These are phyloP conservation scores for Dendrolimus houi DNA, from an alignment of 2,888 invertebrate species.

Conservation along the genomic window DNA sequence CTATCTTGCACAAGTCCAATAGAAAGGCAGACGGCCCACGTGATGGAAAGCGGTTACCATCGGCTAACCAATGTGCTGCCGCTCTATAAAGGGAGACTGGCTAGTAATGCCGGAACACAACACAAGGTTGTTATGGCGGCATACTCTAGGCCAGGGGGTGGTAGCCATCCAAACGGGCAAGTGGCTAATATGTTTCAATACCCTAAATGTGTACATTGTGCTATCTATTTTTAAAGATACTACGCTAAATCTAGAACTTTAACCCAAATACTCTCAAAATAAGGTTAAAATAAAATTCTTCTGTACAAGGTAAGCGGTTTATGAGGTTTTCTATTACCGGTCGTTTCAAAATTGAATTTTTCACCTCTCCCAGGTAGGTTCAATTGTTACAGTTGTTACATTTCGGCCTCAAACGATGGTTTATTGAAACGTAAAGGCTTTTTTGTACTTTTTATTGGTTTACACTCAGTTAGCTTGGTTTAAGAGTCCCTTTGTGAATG, in stretches of 20 bases:
- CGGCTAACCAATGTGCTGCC: too few relatives aligned
- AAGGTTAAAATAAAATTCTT: conserved; percentile 28
- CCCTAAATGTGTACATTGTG: too few relatives aligned
- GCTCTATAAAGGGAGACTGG: too few relatives aligned
- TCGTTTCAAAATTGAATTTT: conserved; percentile 31
- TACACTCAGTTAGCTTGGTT: neutral
- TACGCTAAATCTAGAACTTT: neutral
- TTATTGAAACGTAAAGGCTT: neutral
- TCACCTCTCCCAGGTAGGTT: conserved; percentile 9
- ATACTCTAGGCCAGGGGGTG: too few relatives aligned
- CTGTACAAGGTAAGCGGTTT: conserved; percentile 40
- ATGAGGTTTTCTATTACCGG: conserved; percentile 40
- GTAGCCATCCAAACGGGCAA: too few relatives aligned
- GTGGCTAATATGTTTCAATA: too few relatives aligned
- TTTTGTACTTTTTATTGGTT: neutral
- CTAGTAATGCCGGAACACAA: too few relatives aligned
- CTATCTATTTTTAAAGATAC: too few relatives aligned
- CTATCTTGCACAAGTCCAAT: too few relatives aligned
- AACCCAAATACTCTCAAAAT: conserved; percentile 10
- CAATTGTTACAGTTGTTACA: neutral
- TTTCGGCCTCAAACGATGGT: neutral
- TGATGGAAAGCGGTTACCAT: too few relatives aligned
- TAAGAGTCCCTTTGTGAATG: neutral
- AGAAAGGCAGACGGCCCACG: too few relatives aligned
- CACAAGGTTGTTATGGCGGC: too few relatives aligned